Conservation (phyloP, 2,797 vertebrate genomes). For the Buceros bicornis region DNA sequence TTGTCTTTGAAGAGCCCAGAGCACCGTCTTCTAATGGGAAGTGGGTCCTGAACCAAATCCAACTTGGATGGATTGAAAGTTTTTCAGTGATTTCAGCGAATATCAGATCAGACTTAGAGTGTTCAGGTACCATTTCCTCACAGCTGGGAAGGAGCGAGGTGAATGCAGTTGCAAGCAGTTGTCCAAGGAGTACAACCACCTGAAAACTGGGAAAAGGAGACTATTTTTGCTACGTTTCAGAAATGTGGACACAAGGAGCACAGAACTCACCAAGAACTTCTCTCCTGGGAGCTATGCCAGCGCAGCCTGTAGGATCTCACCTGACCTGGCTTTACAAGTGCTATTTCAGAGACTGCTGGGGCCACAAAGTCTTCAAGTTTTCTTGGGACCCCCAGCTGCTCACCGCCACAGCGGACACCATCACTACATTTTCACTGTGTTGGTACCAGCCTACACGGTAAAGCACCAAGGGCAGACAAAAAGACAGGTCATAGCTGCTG, state of each 20-base stretch:
- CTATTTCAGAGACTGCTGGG: background rate
- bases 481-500: background rate
- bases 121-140: background rate
- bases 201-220: background rate
- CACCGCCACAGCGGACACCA: rapidly evolving
- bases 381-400: background rate
- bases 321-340: rapidly evolving
- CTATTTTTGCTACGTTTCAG: background rate
- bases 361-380: background rate
- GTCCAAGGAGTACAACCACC: background rate
- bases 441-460: background rate
- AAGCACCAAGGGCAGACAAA: background rate
- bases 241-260: background rate
- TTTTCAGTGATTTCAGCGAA: background rate
- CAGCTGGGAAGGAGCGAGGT: background rate
- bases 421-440: background rate
- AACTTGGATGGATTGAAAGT: background rate
- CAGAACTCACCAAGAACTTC: background rate
- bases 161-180: background rate
- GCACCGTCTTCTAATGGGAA: background rate
- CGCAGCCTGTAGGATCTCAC: background rate
- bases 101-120: background rate
- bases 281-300: background rate
- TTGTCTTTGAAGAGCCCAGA: background rate
- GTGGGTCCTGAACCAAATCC: background rate